Base-by-base conservation (phyloP, 92 coral and sea anemone genomes). In the Palythoa heliodiscus region DNA sequence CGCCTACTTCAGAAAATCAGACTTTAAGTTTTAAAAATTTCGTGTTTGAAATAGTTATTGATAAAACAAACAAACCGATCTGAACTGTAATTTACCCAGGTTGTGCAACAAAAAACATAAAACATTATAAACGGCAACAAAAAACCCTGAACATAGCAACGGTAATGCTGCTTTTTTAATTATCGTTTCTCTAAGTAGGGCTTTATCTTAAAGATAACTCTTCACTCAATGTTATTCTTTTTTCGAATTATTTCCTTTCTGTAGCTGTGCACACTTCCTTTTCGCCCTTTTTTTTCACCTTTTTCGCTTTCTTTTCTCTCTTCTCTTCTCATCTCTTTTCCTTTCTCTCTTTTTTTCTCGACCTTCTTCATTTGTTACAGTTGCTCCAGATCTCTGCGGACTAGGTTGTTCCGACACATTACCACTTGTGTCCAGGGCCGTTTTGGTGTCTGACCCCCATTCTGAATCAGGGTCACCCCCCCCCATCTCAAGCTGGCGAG, bases 81-180 rank as follows among this genome's bases (percentile, higher is more conserved):
- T 29, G 76, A 71, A 60, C 76, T 37, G 74, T 22, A 69, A 25
- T 69, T 69, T 69, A 23, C 73, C 73, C 73, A 22, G 43, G 73
- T 13, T 60, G 39, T 29, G 23, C 66, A 52, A 53, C 64, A 58
- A 78, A 52, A 78, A 52, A 54, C 71, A 16, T 52, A 15, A 78
- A 38, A 52, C 70, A 52, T 78, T 60, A 78, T 2, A 10, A 60
- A 71, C 16, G 22, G 39, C n/a, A 3, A 83, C 1, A 19, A 66
- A 7, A 66, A 13, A 68, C 76, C 12, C 54, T 37, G 54, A 5
- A 72, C 76, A 72, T 8, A 72, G 35, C 54, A 38, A 72, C 54
- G 19, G 54, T 37, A 24, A 3, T 38, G 22, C 68, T 1, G 35
- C 35, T 29, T 29, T 29, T 29, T 29, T 29, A 29, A 61, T 61